These are phyloP conservation scores for Puntigrus tetrazona DNA, from an alignment of 2,113 vertebrate species.

Conservation along the genomic window DNA sequence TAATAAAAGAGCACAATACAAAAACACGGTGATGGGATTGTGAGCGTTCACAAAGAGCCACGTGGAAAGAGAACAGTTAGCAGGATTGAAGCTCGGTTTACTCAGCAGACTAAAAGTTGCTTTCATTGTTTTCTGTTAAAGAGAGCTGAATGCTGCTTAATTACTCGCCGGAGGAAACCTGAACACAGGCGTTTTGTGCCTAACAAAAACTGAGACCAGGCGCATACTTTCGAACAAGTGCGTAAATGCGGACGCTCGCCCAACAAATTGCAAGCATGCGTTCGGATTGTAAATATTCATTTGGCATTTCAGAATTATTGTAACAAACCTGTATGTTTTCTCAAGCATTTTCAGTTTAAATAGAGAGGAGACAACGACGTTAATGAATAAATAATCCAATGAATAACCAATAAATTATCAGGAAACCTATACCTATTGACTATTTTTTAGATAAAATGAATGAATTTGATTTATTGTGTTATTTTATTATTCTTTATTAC, in stretches of 20 bases:
- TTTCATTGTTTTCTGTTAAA: background rate
- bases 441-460: too few relatives aligned
- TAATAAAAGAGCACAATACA: conserved; percentile 14
- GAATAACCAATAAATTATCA: background rate
- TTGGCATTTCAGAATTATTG: background rate
- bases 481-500: too few relatives aligned
- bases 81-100: background rate
- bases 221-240: background rate
- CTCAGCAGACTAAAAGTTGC: background rate
- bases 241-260: background rate
- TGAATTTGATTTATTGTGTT: too few relatives aligned
- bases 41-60: background rate
- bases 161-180: background rate
- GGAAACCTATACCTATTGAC: background rate
- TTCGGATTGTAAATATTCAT: background rate
- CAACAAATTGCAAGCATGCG: background rate
- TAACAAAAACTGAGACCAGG: background rate
- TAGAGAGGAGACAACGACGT: background rate
- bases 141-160: background rate
- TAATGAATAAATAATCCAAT: background rate
- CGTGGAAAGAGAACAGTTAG: background rate
- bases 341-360: background rate
- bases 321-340: background rate
- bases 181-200: background rate
- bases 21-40: background rate